phyloP scores from a whole-genome alignment of 2,113 vertebrate species.

The Boleophthalmus pectinirostris region DNA sequence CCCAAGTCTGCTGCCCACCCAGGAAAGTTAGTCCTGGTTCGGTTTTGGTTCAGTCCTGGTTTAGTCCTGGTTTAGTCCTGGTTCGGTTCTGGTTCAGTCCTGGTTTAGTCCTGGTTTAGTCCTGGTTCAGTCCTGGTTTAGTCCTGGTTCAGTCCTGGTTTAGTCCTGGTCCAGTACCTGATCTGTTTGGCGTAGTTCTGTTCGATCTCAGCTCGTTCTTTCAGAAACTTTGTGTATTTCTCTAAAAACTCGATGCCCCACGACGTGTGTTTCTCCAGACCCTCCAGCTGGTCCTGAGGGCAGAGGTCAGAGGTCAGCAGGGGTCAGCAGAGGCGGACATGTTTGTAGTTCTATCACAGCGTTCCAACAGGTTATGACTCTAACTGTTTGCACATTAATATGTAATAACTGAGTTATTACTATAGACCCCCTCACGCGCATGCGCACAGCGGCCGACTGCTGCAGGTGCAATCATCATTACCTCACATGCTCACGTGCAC shows the following conservation, averaged over 20 bases:
- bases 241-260: slow-evolving; percentile 81
- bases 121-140: too few relatives aligned
- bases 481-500: too few relatives aligned
- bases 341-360: too few relatives aligned
- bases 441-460: neutral
- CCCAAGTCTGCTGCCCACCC: too few relatives aligned
- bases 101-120: too few relatives aligned
- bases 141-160: neutral
- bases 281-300: slow-evolving; percentile 78
- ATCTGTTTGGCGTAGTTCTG: slow-evolving; percentile 79
- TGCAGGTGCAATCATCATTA: neutral
- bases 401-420: neutral
- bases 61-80: slow-evolving; percentile 2
- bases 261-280: slow-evolving; percentile 77
- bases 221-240: slow-evolving; percentile 77
- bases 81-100: neutral
- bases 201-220: slow-evolving; percentile 78
- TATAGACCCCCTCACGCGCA: neutral
- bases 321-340: too few relatives aligned
- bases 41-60: too few relatives aligned
- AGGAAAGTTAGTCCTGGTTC: neutral
- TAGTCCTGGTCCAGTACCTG: slow-evolving; percentile 50
- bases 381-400: neutral
- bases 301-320: neutral
- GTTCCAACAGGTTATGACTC: too few relatives aligned